phyloP scores from a whole-genome alignment of 2,888 invertebrate genomes.

The Temnothorax unifasciatus region DNA sequence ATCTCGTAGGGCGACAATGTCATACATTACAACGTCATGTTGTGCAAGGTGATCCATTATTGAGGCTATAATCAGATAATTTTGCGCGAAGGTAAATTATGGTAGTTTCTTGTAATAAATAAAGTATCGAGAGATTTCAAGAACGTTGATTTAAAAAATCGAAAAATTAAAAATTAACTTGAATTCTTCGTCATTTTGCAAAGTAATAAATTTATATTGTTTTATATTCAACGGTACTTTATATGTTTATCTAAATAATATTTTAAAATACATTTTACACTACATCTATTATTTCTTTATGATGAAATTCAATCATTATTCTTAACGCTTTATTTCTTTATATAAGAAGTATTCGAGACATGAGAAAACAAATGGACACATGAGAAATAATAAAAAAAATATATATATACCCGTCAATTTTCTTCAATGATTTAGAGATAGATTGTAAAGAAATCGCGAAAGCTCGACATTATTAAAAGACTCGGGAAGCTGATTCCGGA shows the following conservation, averaged over 20 bases:
- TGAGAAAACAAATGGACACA: not conserved
- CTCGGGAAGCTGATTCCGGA: not conserved
- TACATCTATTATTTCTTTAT: not conserved
- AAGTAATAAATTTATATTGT: not conserved
- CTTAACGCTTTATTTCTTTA: not conserved
- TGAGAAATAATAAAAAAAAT: not conserved
- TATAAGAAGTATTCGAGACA: not conserved
- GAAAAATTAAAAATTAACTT: not conserved
- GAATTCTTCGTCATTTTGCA: not conserved
- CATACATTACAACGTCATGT: not conserved
- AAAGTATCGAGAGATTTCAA: not conserved
- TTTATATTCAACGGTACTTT: not conserved
- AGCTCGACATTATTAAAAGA: not conserved
- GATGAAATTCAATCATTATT: not conserved
- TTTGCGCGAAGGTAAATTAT: not conserved
- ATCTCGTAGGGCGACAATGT: conserved; percentile 28
- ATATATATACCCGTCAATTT: not conserved
- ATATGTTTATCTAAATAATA: not conserved
- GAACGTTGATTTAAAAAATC: not conserved
- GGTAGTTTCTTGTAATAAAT: not conserved
- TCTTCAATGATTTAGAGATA: not conserved
- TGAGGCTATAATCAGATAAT: not conserved
- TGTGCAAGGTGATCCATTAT: not conserved
- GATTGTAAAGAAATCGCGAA: not conserved
- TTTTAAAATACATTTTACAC: not conserved